phyloP scores from a whole-genome alignment of 2,888 invertebrate genomes.

The Uropetala carovei region DNA sequence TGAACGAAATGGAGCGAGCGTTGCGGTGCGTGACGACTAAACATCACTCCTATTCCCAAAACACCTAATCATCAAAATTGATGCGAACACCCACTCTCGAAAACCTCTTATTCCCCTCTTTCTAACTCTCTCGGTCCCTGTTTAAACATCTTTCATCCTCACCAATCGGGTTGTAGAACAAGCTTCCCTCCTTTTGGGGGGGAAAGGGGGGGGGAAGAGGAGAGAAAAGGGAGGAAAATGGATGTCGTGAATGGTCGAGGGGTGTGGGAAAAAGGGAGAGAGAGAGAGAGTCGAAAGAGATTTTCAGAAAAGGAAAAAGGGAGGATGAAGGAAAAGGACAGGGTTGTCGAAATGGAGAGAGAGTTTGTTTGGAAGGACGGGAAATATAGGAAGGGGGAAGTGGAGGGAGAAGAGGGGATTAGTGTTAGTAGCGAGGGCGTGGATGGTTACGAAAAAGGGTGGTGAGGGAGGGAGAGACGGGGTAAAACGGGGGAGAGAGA shows the following conservation, averaged over 20 bases:
- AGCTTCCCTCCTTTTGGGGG: neutral
- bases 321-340: neutral
- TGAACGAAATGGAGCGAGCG: neutral
- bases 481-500: neutral
- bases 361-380: neutral
- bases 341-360: neutral
- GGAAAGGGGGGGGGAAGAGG: neutral
- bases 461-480: neutral
- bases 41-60: neutral
- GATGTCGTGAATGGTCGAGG: no score
- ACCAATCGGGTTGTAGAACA: constrained; percentile 13
- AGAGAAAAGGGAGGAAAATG: no score
- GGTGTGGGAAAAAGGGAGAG: no score
- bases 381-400: neutral
- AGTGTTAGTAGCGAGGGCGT: neutral
- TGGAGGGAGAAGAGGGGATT: neutral
- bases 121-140: neutral
- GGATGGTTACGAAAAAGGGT: no score
- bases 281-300: no score
- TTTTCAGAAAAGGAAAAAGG: no score
- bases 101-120: neutral
- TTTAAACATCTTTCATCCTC: neutral
- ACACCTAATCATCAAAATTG: constrained; percentile 20
- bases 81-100: neutral
- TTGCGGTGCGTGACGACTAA: neutral